phyloP scores from a whole-genome alignment of 2,113 vertebrate species.

The Pygoscelis adeliae region DNA sequence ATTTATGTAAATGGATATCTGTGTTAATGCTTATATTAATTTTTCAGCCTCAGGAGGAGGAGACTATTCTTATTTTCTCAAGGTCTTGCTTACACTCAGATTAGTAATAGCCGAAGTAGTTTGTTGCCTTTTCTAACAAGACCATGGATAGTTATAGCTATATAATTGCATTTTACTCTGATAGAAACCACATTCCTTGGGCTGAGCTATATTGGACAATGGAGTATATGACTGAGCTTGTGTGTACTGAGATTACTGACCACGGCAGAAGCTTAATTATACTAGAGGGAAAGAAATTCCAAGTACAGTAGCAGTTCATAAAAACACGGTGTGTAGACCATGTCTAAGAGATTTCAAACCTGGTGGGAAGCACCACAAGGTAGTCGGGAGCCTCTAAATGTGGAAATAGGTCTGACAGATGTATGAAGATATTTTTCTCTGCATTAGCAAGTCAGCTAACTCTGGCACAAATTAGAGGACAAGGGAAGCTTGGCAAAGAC shows the following conservation, averaged over 20 bases:
- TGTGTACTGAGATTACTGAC: neutral
- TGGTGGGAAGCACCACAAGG: neutral
- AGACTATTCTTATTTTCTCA: neutral
- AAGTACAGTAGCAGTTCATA: neutral
- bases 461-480: neutral
- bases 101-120: neutral
- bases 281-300: neutral
- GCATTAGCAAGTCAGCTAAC: neutral
- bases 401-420: neutral
- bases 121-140: neutral
- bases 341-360: neutral
- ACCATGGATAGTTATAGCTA: fast-evolving
- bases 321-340: neutral
- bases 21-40: neutral
- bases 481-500: neutral
- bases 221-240: neutral
- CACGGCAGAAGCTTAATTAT: neutral
- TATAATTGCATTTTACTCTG: neutral
- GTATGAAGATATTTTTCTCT: neutral
- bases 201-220: neutral
- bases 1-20: neutral
- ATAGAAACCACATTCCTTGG: neutral
- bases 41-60: neutral
- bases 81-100: neutral
- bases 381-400: neutral